A percentile compares a stretch with the other conserved stretches of the same genome.
Conservation (phyloP, 1,140 invertebrate genomes). For the Zaprionus kolodkinae region DNA sequence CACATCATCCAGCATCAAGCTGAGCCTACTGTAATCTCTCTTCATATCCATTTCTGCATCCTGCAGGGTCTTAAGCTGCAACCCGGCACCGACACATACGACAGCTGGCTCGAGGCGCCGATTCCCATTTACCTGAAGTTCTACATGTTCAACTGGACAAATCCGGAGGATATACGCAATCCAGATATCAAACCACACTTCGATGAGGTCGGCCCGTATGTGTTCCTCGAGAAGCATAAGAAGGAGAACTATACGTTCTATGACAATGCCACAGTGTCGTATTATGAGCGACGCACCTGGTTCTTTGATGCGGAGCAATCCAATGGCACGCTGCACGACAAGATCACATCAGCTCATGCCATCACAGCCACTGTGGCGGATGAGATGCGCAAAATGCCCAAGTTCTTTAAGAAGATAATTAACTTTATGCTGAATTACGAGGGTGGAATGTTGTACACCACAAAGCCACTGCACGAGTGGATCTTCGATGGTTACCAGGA, state of each 20-base stretch:
- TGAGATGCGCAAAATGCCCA: conserved; percentile 85
- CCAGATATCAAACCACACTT: conserved; percentile 87
- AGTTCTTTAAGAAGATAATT: conserved; percentile 85
- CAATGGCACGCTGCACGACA: conserved; percentile 89
- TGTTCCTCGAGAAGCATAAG: conserved; percentile 86
- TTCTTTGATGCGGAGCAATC: conserved; percentile 89
- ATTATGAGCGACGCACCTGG: conserved; percentile 91
- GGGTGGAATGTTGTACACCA: conserved; percentile 86
- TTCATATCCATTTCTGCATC: not conserved
- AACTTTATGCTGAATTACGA: conserved; percentile 85
- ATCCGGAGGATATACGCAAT: conserved; percentile 87
- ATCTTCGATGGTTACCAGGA: conserved; percentile 92
- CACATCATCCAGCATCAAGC: too few species aligned
- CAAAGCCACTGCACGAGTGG: conserved; percentile 87
- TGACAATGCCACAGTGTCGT: conserved; percentile 92
- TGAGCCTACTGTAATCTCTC: too few species aligned
- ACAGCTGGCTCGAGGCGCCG: conserved; percentile 90
- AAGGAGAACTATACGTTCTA: conserved; percentile 88
- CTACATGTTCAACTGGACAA: conserved; percentile 94
- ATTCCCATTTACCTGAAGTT: conserved; percentile 92
- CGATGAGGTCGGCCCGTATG: conserved; percentile 88
- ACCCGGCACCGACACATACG: conserved; percentile 86
- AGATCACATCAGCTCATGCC: conserved; percentile 91
- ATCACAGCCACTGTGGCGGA: conserved; percentile 88
- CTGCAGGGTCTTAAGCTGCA: conserved; percentile 87